A percentile compares a stretch with the other conserved stretches of the same genome.
These are phyloP conservation scores for Planiliza haematocheilus DNA, from an alignment of 2,113 vertebrate genomes.

Conservation along the genomic window DNA sequence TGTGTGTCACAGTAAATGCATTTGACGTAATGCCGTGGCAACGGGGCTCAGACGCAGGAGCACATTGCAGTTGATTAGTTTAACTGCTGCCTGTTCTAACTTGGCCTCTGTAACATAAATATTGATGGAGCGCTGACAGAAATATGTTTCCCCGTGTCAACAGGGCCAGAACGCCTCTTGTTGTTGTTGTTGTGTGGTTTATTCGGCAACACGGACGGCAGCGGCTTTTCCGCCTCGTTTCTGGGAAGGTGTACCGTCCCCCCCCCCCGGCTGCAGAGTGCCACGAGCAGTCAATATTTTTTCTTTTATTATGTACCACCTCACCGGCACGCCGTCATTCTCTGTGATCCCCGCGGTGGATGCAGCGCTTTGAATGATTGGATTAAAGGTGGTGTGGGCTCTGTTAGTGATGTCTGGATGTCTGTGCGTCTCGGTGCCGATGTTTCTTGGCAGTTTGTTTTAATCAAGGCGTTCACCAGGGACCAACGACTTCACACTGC, in stretches of 20 bases:
- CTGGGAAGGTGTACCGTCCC: conserved; percentile 25
- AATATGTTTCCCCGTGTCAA: conserved; percentile 77
- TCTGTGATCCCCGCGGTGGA: conserved; percentile 32
- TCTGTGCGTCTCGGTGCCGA: conserved; percentile 6
- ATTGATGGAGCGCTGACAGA: conserved; percentile 79
- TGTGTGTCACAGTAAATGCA: conserved; percentile 29
- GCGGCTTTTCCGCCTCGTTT: conserved; percentile 66
- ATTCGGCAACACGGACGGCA: conserved; percentile 56
- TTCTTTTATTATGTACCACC: conserved; percentile 49
- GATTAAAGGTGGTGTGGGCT: conserved; percentile 20
- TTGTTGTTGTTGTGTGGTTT: conserved; percentile 55
- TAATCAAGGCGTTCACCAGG: conserved; percentile 20
- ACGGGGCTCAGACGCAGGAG: conserved; percentile 55
- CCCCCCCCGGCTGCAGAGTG: conserved; percentile 26
- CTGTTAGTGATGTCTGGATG: conserved; percentile 24
- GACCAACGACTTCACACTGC: neutral
- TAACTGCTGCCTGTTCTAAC: conserved; percentile 67
- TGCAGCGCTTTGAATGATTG: conserved; percentile 35
- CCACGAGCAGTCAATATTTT: conserved; percentile 49
- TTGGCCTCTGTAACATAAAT: conserved; percentile 71
- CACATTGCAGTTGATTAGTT: conserved; percentile 71
- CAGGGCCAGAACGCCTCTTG: conserved; percentile 58
- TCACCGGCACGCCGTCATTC: conserved; percentile 38
- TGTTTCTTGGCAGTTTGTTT: conserved; percentile 23
- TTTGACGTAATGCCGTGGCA: conserved; percentile 45